These are phyloP conservation scores for Neuroterus valhalla DNA, from an alignment of 1,140 invertebrate genomes.

Conservation along the genomic window DNA sequence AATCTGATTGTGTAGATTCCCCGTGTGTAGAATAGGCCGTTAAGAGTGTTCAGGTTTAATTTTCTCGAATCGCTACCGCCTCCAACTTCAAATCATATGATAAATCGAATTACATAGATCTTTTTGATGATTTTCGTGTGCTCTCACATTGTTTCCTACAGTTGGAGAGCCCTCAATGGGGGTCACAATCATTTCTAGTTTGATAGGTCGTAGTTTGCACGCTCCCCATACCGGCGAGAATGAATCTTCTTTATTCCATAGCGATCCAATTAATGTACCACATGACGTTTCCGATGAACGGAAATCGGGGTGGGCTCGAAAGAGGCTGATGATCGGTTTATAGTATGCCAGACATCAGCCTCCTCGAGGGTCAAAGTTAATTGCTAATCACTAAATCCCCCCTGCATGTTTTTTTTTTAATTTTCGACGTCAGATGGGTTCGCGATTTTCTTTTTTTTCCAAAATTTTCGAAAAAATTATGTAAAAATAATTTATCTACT, in stretches of 20 bases:
- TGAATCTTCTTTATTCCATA: slow-evolving; percentile 64
- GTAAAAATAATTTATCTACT: too few relatives aligned
- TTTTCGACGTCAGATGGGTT: slow-evolving; percentile 32
- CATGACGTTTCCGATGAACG: slow-evolving; percentile 67
- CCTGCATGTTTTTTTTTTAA: slow-evolving; percentile 1
- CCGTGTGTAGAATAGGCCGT: too few relatives aligned
- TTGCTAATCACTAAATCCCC: slow-evolving; percentile 44
- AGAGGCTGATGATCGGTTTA: slow-evolving; percentile 41
- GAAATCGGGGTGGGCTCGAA: slow-evolving; percentile 59
- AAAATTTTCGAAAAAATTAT: not conserved
- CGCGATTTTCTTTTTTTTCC: slow-evolving; percentile 9
- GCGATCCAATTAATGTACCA: slow-evolving; percentile 66
- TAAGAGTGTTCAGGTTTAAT: too few relatives aligned
- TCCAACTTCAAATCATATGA: too few relatives aligned
- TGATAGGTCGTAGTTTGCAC: slow-evolving; percentile 48
- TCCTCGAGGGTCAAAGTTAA: slow-evolving; percentile 47
- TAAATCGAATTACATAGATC: too few relatives aligned
- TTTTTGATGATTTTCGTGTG: not conserved
- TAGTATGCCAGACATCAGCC: slow-evolving; percentile 41
- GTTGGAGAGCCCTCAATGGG: slow-evolving; percentile 14
- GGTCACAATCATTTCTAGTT: slow-evolving; percentile 25
- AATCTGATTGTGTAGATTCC: too few relatives aligned
- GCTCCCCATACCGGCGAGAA: slow-evolving; percentile 51
- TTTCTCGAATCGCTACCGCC: too few relatives aligned
- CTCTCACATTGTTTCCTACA: not conserved